phyloP scores from a whole-genome alignment of 2,888 invertebrate genomes.

The Hoplodrina ambigua region DNA sequence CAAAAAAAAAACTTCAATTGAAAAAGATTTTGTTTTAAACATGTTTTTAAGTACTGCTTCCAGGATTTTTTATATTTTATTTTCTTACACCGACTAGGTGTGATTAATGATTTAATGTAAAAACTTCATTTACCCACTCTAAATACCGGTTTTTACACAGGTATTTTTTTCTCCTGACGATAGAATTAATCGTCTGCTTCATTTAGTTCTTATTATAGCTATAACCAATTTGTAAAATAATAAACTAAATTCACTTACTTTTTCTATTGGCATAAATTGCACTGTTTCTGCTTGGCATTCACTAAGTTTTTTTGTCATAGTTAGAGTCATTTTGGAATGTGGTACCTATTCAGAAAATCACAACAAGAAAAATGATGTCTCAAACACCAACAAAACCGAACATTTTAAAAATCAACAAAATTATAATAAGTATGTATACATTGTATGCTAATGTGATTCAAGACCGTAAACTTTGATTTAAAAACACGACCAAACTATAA shows the following conservation, averaged over 20 bases:
- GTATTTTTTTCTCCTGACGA: too few relatives aligned
- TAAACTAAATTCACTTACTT: constrained; percentile 74
- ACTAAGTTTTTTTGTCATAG: constrained; percentile 87
- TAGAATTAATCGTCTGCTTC: too few relatives aligned
- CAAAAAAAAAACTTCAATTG: too few relatives aligned
- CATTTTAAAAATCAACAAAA: constrained; percentile 34
- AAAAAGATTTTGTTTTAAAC: too few relatives aligned
- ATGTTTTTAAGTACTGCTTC: too few relatives aligned
- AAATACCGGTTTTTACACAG: too few relatives aligned
- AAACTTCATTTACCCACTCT: not conserved
- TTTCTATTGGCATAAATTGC: constrained; percentile 87
- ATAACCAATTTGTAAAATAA: not conserved
- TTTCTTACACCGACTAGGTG: too few relatives aligned
- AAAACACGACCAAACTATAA: constrained; percentile 43
- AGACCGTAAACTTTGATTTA: constrained; percentile 19
- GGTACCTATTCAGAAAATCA: constrained; percentile 34
- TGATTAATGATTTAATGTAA: not conserved
- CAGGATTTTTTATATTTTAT: too few relatives aligned
- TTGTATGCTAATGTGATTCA: constrained; percentile 13
- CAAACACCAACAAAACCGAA: constrained; percentile 18
- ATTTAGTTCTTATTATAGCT: too few relatives aligned
- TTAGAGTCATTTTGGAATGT: constrained; percentile 79
- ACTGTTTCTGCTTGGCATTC: constrained; percentile 86
- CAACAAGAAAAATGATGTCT: constrained; percentile 9
- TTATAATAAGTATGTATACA: constrained; percentile 1